Percentiles rank a stretch among this genome's conserved stretches.
phyloP scores from a whole-genome alignment of 2,888 invertebrate species.

The Exephanes ischioxanthus region DNA sequence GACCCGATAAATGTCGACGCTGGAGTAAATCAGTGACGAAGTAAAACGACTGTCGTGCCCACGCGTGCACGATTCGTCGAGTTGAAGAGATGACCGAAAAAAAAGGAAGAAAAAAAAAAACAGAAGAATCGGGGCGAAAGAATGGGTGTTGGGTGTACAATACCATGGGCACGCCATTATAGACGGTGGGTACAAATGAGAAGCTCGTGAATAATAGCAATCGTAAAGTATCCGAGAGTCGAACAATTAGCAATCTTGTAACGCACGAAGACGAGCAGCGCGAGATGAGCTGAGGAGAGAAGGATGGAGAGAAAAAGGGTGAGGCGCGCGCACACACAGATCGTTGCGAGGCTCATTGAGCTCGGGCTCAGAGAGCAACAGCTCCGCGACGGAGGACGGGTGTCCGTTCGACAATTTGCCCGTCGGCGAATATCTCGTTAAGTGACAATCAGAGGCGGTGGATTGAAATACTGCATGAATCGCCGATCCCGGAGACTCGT shows the following conservation, averaged over 20 bases:
- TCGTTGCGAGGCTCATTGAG: constrained; percentile 23
- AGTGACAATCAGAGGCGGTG: constrained; percentile 82
- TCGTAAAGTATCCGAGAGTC: constrained; percentile 80
- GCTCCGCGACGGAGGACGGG: constrained; percentile 28
- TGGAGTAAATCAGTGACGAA: constrained; percentile 43
- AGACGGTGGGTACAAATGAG: constrained; percentile 22
- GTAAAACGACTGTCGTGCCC: constrained; percentile 1
- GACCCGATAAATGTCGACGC: constrained; percentile 50
- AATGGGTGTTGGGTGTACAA: constrained; percentile 23
- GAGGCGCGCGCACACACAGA: background rate
- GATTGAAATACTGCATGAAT: constrained; percentile 77
- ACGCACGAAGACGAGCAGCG: constrained; percentile 74
- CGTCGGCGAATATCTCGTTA: constrained; percentile 82
- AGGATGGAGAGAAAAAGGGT: background rate
- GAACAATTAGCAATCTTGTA: constrained; percentile 81
- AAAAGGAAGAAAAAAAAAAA: background rate
- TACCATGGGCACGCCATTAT: background rate
- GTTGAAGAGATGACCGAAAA: background rate
- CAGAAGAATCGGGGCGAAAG: constrained; percentile 4
- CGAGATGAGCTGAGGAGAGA: constrained; percentile 13
- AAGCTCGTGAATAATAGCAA: constrained; percentile 76
- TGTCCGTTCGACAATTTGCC: constrained; percentile 78
- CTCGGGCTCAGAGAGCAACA: constrained; percentile 8
- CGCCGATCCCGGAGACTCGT: constrained; percentile 68
- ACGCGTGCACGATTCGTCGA: constrained; percentile 37